Evolutionary conservation across 2,888 invertebrate species (phyloP), one percentile per base, ranked within the genome.

Genomic region (Petrolisthes manimaculis): DNA sequence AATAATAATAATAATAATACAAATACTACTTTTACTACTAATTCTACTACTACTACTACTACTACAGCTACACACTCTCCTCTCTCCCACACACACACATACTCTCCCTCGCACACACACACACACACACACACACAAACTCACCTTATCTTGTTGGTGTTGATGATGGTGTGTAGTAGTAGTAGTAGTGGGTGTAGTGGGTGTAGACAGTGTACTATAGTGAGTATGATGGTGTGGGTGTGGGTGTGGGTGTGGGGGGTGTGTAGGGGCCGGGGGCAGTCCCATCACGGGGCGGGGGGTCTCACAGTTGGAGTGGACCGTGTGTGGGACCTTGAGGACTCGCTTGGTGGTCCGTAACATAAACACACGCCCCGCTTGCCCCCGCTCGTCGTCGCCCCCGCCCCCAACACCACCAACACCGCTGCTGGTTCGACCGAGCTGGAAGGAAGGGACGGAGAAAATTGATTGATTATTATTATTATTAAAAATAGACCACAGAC

Each of bases 331-430:
- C 93, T 95, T 95, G 77, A 96, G 95, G 4, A 96, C 94, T n/a
- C 96, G 94, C 92, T 95, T 95, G 0, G 95, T 95, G 9, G 95
- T 95, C 92, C 96, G 95, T 92, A 96, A 94, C 93, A 96, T 94
- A 53, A 96, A 94, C 12, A 96, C 93, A 91, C 93, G 94, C 85
- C 94, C 94, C 81, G 95, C 95, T 84, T 94, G 94, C 55, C 93
- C 94, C 82, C 94, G 94, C 91, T 94, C 94, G 84, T 95, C 95
- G 90, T 95, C 95, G 1, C 6, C 21, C 37, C 94, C 93, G 12
- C 94, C 78, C 94, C 93, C 91, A 0, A 37, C 37, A 37, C 37
- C 37, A 37, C 37, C 37, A 2, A 0, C 37, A 1, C 71, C 71
- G 6, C 6, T n/a, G 21, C 93, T 93, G 54, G 71, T 85, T 69